Evolutionary conservation across 2,113 vertebrate genomes (phyloP).

Genomic region (Nesoenas mayeri): DNA sequence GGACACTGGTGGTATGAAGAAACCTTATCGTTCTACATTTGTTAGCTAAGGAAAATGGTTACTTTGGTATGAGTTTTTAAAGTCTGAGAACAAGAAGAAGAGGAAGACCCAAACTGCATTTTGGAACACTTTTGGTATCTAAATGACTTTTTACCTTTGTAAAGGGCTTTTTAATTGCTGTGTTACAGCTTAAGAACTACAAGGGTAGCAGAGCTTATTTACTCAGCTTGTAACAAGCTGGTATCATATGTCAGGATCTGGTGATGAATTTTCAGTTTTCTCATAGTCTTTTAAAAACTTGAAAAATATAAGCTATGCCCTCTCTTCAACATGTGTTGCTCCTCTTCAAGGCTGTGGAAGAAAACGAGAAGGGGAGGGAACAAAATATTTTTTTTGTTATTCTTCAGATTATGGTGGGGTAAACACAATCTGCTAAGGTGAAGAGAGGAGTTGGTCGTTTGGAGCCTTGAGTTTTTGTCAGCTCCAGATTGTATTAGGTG

Average conservation of each 20-base stretch:
- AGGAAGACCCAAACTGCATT: background rate
- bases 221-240: background rate
- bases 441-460: background rate
- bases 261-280: background rate
- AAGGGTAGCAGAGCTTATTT: background rate
- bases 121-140: background rate
- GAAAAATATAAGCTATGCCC: background rate
- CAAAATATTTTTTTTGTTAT: background rate
- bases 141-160: background rate
- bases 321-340: background rate
- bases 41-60: background rate
- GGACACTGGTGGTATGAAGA: background rate
- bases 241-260: background rate
- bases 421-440: background rate
- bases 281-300: background rate
- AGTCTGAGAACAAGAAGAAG: background rate
- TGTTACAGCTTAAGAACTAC: background rate
- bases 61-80: background rate
- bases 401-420: background rate
- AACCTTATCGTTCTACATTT: background rate
- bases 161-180: background rate
- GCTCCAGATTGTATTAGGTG: background rate
- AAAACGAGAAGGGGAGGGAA: background rate
- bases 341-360: background rate
- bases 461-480: background rate